Conservation (phyloP, 2,113 vertebrate genomes). For the Podarcis raffonei region DNA sequence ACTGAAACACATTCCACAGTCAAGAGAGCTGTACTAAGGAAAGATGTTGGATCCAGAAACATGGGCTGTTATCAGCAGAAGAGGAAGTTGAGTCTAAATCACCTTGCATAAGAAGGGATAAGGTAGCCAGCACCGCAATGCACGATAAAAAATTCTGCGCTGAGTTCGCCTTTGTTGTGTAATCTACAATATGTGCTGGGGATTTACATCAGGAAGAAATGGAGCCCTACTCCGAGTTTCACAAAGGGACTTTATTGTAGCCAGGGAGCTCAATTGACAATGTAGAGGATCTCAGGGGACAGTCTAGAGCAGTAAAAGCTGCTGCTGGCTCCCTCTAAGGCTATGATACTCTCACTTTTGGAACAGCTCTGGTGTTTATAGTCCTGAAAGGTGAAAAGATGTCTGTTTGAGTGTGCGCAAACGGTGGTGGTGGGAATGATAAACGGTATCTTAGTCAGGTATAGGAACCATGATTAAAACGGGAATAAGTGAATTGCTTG, state of each 20-base stretch:
- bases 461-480: conserved; percentile 26
- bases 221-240: conserved; percentile 45
- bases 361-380: conserved; percentile 31
- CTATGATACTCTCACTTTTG: not conserved
- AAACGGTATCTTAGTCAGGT: conserved; percentile 40
- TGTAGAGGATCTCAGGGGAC: conserved; percentile 18
- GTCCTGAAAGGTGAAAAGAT: conserved; percentile 23
- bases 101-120: conserved; percentile 31
- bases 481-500: conserved; percentile 41
- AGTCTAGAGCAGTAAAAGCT: conserved; percentile 42
- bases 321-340: conserved; percentile 32
- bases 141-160: not conserved
- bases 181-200: not conserved
- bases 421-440: conserved; percentile 32
- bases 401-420: conserved; percentile 8
- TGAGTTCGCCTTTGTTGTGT: conserved; percentile 32
- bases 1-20: conserved; percentile 10
- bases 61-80: conserved; percentile 10
- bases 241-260: conserved; percentile 38
- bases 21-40: conserved; percentile 12
- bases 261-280: conserved; percentile 46
- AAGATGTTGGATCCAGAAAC: conserved; percentile 5
- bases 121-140: conserved; percentile 33
- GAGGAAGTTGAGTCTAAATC: conserved; percentile 12
- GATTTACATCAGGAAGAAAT: conserved; percentile 25